These are phyloP conservation scores for Caracal caracal DNA, from an alignment of 2,113 vertebrate species.

Conservation along the genomic window DNA sequence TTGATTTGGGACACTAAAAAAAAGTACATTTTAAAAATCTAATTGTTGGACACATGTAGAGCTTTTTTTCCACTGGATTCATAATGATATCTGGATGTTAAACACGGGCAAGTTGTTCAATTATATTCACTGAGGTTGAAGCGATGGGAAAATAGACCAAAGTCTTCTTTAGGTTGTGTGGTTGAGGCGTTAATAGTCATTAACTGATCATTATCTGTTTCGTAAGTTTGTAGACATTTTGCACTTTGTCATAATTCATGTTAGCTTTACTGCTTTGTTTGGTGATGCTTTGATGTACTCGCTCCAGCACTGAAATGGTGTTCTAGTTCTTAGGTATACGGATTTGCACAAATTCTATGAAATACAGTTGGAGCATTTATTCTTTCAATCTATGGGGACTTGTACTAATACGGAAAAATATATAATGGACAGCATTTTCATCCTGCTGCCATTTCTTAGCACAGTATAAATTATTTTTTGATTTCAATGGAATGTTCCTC, in stretches of 20 bases:
- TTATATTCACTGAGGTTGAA: neutral
- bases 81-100: neutral
- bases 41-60: neutral
- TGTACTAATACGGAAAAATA: neutral
- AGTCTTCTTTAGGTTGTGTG: neutral
- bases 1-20: neutral
- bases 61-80: neutral
- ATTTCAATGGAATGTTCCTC: neutral
- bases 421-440: neutral
- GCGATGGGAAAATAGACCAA: too few species aligned
- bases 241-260: neutral
- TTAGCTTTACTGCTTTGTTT: neutral
- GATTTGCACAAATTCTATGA: neutral
- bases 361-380: neutral
- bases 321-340: neutral
- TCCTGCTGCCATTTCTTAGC: neutral
- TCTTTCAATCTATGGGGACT: neutral
- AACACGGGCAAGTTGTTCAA: neutral
- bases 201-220: too few species aligned
- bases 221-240: neutral
- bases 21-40: too few species aligned
- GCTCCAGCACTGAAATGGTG: accelerated
- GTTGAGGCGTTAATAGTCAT: accelerated
- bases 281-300: neutral
- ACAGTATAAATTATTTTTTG: neutral